These are phyloP conservation scores for Tiliacea aurago DNA, from an alignment of 2,888 invertebrate genomes.

Conservation along the genomic window DNA sequence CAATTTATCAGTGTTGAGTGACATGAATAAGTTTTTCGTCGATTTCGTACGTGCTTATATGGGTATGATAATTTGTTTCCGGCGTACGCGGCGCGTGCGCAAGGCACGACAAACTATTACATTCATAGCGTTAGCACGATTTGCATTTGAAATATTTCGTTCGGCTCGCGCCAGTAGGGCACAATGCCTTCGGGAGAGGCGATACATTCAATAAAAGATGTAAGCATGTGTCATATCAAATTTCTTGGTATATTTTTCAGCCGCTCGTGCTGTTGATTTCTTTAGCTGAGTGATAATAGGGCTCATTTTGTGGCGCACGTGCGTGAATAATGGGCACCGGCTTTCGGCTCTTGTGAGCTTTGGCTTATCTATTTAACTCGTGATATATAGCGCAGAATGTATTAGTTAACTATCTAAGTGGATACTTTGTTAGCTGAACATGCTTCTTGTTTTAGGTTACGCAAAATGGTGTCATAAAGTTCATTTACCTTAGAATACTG, in stretches of 20 bases:
- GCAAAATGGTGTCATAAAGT: constrained; percentile 20
- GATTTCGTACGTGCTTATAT: constrained; percentile 88
- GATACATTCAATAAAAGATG: constrained; percentile 81
- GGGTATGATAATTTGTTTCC: constrained; percentile 91
- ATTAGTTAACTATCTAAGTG: constrained; percentile 58
- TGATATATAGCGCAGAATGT: constrained; percentile 64
- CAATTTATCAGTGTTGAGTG: constrained; percentile 86
- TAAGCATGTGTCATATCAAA: constrained; percentile 85
- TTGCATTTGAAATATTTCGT: constrained; percentile 90
- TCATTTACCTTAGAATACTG: background rate
- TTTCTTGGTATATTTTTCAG: constrained; percentile 89
- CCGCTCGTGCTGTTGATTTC: constrained; percentile 84
- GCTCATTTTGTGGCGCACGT: constrained; percentile 85
- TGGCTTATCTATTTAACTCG: constrained; percentile 71
- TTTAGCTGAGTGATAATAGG: constrained; percentile 83
- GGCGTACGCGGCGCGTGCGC: constrained; percentile 89
- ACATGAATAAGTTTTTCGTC: constrained; percentile 89
- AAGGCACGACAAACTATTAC: constrained; percentile 89
- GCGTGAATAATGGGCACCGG: constrained; percentile 80
- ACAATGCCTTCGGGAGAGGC: constrained; percentile 85
- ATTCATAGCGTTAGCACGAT: constrained; percentile 90
- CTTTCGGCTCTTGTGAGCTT: constrained; percentile 67
- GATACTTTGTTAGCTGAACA: constrained; percentile 48
- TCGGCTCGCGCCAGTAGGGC: constrained; percentile 84
- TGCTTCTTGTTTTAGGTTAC: constrained; percentile 41